Base-by-base conservation (phyloP, 2,113 vertebrate genomes). In the Corythoichthys haematopterus region DNA sequence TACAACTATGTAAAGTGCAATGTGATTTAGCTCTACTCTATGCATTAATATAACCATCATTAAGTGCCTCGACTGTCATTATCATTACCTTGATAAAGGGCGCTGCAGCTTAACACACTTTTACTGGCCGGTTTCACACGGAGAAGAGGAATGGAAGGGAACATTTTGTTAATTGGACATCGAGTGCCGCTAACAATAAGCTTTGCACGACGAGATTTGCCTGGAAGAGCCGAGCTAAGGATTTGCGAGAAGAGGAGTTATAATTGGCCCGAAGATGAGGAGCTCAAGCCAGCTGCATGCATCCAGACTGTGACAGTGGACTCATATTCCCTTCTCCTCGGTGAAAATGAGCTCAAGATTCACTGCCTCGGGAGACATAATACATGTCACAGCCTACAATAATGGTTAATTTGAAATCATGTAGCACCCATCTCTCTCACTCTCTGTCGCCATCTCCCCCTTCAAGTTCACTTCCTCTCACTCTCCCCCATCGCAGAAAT, bases 261-360 rank as follows among this genome's bases (percentile, higher is more conserved):
- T 90, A 90, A 90, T 90, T 90, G 87, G 87, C 85, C 79, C 62
- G 81, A 84, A 84, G 80, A 88, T 84, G 88, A 87, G 81, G 74
- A 84, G 88, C 88, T 82, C 69, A 74, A 85, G 84, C 88, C 84
- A 82, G 82, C 84, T 78, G 84, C 71, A 84, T 75, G 77, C 52
- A 74, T 69, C 87, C 84, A 78, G 77, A 84, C 83, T 87, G 84
- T 85, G 88, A 88, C 88, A 85, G 79, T 83, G 79, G 84, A 85
- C 83, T 80, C 76, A 71, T 83, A 85, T 83, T 86, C 79, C 79
- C 78, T 79, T 82, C 81, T 86, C 85, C 87, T 77, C 84, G 51
- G 78, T 87, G 84, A 89, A 91, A 91, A 91, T 90, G 87, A 91
- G 87, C 85, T 90, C 78, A 85, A 85, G 86, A 90, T 88, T 89